Evolutionary conservation across 2,797 vertebrate genomes (phyloP).

Genomic region (Eleutherodactylus coqui): DNA sequence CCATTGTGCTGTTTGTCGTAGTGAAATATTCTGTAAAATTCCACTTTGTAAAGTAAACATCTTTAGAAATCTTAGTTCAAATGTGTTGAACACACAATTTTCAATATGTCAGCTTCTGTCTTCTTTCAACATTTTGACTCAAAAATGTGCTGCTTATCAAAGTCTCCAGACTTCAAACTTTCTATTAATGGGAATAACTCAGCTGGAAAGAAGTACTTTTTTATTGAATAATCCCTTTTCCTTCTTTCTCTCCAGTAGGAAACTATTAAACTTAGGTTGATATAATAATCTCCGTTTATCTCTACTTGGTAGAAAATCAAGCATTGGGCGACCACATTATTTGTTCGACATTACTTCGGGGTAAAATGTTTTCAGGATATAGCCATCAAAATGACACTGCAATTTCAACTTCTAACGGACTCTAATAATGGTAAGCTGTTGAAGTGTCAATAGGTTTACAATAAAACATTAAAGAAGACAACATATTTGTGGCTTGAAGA

Average conservation of each 20-base stretch:
- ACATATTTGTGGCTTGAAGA: not conserved
- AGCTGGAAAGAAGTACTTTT: slow-evolving; percentile 17
- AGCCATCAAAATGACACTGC: slow-evolving; percentile 32
- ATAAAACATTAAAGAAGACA: not conserved
- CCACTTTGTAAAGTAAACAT: slow-evolving; percentile 11
- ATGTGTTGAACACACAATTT: slow-evolving; percentile 25
- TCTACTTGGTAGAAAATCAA: not conserved
- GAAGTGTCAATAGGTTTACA: not conserved
- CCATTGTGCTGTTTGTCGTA: not conserved
- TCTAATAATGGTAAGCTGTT: not conserved
- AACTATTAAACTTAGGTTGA: slow-evolving; percentile 16
- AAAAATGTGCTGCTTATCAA: slow-evolving; percentile 32
- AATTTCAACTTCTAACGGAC: not conserved
- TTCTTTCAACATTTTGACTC: slow-evolving; percentile 30
- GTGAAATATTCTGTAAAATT: not conserved
- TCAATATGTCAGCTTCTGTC: slow-evolving; percentile 38
- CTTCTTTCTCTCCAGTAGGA: slow-evolving; percentile 13
- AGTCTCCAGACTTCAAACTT: slow-evolving; percentile 47
- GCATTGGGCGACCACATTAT: slow-evolving; percentile 9
- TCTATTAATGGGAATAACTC: slow-evolving; percentile 32
- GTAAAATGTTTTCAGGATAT: slow-evolving; percentile 18
- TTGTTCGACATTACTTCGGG: slow-evolving; percentile 3
- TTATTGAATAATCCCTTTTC: slow-evolving; percentile 19
- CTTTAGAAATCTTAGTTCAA: slow-evolving; percentile 27
- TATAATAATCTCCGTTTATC: slow-evolving; percentile 25